Conservation (phyloP, 2,888 invertebrate genomes). For the Cheilosia urbana region DNA sequence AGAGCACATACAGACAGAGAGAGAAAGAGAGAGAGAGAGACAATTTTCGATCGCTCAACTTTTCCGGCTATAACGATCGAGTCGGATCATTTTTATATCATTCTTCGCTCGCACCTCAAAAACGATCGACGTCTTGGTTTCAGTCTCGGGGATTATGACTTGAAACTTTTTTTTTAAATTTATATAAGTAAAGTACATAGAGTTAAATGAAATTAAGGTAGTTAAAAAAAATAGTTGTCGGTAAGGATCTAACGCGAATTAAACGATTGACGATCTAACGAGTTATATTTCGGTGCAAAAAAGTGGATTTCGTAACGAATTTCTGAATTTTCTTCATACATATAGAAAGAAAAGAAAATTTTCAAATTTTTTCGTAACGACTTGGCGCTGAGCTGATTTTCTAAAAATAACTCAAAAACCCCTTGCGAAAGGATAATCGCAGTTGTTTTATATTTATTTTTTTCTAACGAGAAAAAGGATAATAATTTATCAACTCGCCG, state of each 20-base stretch:
- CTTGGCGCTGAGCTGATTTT: conserved; percentile 82
- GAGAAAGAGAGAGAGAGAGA: conserved; percentile 21
- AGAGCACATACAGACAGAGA: background rate
- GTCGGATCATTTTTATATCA: conserved; percentile 84
- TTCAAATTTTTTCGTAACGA: conserved; percentile 73
- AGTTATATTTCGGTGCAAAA: conserved; percentile 76
- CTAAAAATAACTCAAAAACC: conserved; percentile 80
- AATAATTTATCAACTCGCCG: conserved; percentile 36
- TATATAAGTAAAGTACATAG: conserved; percentile 77
- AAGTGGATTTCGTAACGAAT: conserved; percentile 80
- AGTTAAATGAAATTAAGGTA: conserved; percentile 74
- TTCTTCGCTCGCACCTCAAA: conserved; percentile 95
- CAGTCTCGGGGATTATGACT: conserved; percentile 85
- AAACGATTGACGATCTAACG: conserved; percentile 41
- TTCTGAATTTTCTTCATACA: conserved; percentile 75
- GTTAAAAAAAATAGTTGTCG: conserved; percentile 77
- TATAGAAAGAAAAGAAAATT: conserved; percentile 76
- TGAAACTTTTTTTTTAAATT: conserved; percentile 82
- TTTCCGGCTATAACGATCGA: conserved; percentile 81
- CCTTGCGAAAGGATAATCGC: conserved; percentile 71
- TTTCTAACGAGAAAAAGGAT: conserved; percentile 25
- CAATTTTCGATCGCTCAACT: conserved; percentile 49
- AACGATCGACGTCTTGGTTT: conserved; percentile 96
- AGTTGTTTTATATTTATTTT: conserved; percentile 17
- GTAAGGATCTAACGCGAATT: conserved; percentile 67